A percentile compares a stretch with the other conserved stretches of the same genome.
Evolutionary conservation across 2,888 invertebrate genomes (phyloP).

Genomic region (Phaedon cochleariae): DNA sequence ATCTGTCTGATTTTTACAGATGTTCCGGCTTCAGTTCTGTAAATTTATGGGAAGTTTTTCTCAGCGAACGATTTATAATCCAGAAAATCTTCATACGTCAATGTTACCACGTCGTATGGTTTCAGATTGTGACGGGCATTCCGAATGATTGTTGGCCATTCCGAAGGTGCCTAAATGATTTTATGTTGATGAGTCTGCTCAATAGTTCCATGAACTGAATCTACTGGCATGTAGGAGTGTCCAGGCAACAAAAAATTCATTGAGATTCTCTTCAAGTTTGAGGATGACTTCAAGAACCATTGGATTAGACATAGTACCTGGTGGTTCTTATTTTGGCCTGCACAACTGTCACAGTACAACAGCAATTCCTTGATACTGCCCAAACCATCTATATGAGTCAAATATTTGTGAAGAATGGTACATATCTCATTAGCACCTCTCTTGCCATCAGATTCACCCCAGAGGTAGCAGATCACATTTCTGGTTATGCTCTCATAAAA

Average conservation of each 20-base stretch:
- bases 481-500: constrained; percentile 42
- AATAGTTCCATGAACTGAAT: constrained; percentile 49
- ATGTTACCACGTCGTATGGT: constrained; percentile 13
- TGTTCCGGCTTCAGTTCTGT: neutral
- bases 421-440: constrained; percentile 35
- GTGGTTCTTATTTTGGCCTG: constrained; percentile 49
- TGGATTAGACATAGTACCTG: constrained; percentile 40
- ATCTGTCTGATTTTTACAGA: too few species aligned
- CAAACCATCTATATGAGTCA: constrained; percentile 19
- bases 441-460: constrained; percentile 39
- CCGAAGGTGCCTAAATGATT: constrained; percentile 50
- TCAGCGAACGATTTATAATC: constrained; percentile 9
- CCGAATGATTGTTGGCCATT: constrained; percentile 47
- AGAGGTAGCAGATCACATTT: constrained; percentile 41
- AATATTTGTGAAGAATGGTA: constrained; percentile 25
- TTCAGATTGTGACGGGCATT: constrained; percentile 22
- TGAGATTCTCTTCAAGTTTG: constrained; percentile 37
- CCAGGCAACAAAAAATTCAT: constrained; percentile 40
- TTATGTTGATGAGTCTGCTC: constrained; percentile 44
- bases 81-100: constrained; percentile 2
- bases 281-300: constrained; percentile 37
- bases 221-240: constrained; percentile 55
- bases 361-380: constrained; percentile 33
- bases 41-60: neutral
- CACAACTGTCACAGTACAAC: constrained; percentile 46